phyloP scores from a whole-genome alignment of 2,797 vertebrate genomes.

The Sebastes goodei region DNA sequence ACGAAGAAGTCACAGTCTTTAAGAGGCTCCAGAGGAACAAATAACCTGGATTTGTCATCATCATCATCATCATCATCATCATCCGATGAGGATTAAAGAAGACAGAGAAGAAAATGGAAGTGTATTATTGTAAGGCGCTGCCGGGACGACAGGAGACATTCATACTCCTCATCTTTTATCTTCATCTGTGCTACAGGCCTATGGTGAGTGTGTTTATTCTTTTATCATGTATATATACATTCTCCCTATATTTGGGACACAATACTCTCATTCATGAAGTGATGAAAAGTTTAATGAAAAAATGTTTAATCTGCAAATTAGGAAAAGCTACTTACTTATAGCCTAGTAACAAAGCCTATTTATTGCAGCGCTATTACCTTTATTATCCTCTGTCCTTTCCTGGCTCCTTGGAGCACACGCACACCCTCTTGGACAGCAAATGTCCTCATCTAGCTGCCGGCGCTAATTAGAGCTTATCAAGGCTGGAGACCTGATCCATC shows the following conservation, averaged over 20 bases:
- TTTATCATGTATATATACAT: background rate
- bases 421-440: background rate
- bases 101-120: constrained; percentile 24
- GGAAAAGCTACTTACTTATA: background rate
- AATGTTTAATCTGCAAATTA: background rate
- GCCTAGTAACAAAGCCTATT: background rate
- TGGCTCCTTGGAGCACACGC: background rate
- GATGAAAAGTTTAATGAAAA: constrained; percentile 5
- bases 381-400: background rate
- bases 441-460: constrained; percentile 35
- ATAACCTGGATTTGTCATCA: constrained; percentile 27
- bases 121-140: constrained; percentile 1
- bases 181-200: constrained; percentile 56
- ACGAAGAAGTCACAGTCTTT: constrained; percentile 7
- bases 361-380: background rate
- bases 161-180: constrained; percentile 54
- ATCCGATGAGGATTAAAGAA: constrained; percentile 2
- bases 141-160: constrained; percentile 35
- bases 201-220: constrained; percentile 63
- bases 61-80: constrained; percentile 8
- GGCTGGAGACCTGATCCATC: constrained; percentile 17
- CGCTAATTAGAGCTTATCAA: constrained; percentile 32
- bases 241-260: background rate
- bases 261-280: background rate
- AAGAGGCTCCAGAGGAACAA: constrained; percentile 1